Conservation (phyloP, 2,888 invertebrate genomes). For the Lapara coniferarum region DNA sequence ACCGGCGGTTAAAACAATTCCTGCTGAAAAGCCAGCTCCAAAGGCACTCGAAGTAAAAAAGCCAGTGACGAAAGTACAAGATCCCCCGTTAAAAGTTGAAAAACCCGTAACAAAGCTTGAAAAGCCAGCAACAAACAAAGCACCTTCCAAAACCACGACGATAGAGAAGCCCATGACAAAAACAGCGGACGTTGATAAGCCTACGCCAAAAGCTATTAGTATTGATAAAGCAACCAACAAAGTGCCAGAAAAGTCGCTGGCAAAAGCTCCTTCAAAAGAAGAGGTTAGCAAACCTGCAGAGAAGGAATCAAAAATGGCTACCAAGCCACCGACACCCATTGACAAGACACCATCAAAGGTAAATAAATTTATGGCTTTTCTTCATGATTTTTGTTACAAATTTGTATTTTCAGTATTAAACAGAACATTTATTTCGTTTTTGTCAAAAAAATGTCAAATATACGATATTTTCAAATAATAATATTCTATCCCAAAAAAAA, state of each 20-base stretch:
- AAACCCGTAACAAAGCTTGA: slow-evolving; percentile 32
- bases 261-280: slow-evolving; percentile 47
- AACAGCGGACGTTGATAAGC: slow-evolving; percentile 40
- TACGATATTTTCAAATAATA: too few species aligned
- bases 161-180: slow-evolving; percentile 34
- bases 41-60: not conserved
- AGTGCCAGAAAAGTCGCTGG: slow-evolving; percentile 39
- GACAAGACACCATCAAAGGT: slow-evolving; percentile 76
- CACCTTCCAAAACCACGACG: slow-evolving; percentile 27
- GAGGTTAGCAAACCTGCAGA: slow-evolving; percentile 56
- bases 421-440: too few species aligned
- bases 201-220: slow-evolving; percentile 34
- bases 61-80: not conserved
- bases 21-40: slow-evolving; percentile 2
- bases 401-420: too few species aligned
- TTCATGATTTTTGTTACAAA: too few species aligned
- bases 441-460: too few species aligned
- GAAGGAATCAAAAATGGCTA: slow-evolving; percentile 71
- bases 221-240: slow-evolving; percentile 32
- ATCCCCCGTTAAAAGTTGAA: slow-evolving; percentile 35
- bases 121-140: slow-evolving; percentile 32
- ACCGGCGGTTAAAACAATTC: slow-evolving; percentile 29
- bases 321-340: slow-evolving; percentile 71
- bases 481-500: too few species aligned
- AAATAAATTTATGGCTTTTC: slow-evolving; percentile 25